Conservation (phyloP, 2,888 invertebrate genomes). For the Pantelozetes paolii region DNA sequence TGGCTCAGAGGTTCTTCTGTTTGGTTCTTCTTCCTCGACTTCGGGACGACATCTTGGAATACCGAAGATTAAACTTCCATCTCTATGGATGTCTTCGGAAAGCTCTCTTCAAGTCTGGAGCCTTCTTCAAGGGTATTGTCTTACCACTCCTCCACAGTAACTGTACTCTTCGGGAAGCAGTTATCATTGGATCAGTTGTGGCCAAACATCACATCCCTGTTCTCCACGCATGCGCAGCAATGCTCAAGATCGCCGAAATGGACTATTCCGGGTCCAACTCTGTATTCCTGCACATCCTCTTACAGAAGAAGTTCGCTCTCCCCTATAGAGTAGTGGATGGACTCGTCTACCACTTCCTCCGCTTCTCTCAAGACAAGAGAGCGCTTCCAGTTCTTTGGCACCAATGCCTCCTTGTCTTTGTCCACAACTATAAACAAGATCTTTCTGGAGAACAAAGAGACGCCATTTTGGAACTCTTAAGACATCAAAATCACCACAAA, state of each 20-base stretch:
- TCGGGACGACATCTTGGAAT: constrained; percentile 91
- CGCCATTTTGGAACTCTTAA: constrained; percentile 71
- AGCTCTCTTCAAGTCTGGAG: constrained; percentile 91
- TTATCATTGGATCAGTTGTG: constrained; percentile 86
- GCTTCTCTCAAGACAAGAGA: constrained; percentile 76
- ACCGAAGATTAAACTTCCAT: constrained; percentile 91
- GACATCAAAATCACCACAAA: constrained; percentile 61
- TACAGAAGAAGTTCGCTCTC: constrained; percentile 96
- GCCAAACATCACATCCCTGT: constrained; percentile 88
- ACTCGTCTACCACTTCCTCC: constrained; percentile 85
- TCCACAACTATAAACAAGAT: constrained; percentile 90
- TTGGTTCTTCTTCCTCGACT: constrained; percentile 81
- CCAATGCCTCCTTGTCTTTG: constrained; percentile 86
- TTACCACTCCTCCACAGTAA: constrained; percentile 60
- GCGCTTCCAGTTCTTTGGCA: constrained; percentile 95
- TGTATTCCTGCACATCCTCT: constrained; percentile 83
- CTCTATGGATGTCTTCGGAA: constrained; percentile 82
- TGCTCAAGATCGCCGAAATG: constrained; percentile 95
- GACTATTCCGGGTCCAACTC: constrained; percentile 93
- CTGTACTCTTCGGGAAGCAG: constrained; percentile 92
- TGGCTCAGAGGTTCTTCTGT: constrained; percentile 93
- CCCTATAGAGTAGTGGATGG: constrained; percentile 93
- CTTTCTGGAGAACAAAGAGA: constrained; percentile 88
- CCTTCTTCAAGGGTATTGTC: constrained; percentile 87
- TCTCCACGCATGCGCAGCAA: constrained; percentile 88